Conservation (phyloP, 2,797 vertebrate species). For the Premnoplex brunnescens region DNA sequence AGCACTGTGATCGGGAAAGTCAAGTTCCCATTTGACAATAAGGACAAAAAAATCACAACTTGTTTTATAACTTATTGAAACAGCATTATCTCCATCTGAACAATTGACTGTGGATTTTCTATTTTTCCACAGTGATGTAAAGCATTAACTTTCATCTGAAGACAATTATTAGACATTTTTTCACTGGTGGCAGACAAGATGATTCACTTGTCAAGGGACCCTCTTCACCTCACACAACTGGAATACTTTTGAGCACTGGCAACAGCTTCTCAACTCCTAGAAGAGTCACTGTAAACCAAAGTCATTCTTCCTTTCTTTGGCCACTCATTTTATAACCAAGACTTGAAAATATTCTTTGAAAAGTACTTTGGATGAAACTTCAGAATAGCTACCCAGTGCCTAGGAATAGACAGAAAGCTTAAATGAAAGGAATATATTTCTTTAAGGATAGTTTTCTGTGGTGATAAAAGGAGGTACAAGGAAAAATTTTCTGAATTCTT, state of each 20-base stretch:
- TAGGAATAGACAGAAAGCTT: neutral
- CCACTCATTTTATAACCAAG: neutral
- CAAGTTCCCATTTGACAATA: neutral
- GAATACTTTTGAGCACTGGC: neutral
- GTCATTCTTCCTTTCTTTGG: neutral
- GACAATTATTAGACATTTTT: neutral
- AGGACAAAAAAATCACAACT: fast-evolving
- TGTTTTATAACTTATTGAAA: neutral
- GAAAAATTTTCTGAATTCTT: neutral
- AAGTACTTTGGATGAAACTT: slow-evolving; percentile 6
- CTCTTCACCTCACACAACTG: neutral
- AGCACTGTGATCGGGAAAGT: neutral
- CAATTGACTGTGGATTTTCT: neutral
- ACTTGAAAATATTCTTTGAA: slow-evolving; percentile 26
- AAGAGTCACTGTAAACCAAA: neutral
- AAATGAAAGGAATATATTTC: neutral
- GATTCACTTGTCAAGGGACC: neutral
- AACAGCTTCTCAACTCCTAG: neutral
- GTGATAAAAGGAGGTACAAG: neutral
- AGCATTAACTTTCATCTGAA: neutral
- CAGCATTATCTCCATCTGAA: neutral
- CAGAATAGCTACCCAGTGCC: neutral
- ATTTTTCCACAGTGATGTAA: neutral
- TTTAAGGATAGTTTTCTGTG: neutral
- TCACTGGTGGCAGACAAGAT: neutral